Evolutionary conservation across 1,140 invertebrate species (phyloP).

Genomic region (Scaptomyza pallida): DNA sequence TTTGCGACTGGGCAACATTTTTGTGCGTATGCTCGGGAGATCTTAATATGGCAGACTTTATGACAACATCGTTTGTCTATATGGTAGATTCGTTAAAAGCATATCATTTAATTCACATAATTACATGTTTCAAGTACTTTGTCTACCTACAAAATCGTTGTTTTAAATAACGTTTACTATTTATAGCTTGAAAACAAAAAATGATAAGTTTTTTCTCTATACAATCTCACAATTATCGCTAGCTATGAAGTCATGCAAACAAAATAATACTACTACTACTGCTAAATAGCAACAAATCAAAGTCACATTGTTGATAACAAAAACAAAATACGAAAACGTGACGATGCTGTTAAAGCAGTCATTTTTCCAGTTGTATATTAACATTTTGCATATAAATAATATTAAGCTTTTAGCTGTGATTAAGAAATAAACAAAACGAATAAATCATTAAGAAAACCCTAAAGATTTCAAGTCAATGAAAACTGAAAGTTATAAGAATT

Average conservation of each 20-base stretch:
- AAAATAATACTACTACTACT: slow-evolving; percentile 1
- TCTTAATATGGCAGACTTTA: slow-evolving; percentile 51
- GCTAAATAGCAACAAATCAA: background rate
- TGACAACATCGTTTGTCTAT: slow-evolving; percentile 61
- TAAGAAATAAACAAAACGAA: background rate
- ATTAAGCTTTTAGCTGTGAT: slow-evolving; percentile 1
- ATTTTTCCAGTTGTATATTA: slow-evolving; percentile 23
- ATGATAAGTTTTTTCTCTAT: slow-evolving; percentile 22
- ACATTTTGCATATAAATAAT: slow-evolving; percentile 16
- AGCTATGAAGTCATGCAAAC: slow-evolving; percentile 36
- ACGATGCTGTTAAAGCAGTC: slow-evolving; percentile 2
- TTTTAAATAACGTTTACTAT: slow-evolving; percentile 14
- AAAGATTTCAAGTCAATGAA: slow-evolving; percentile 35
- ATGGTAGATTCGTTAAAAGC: slow-evolving; percentile 13
- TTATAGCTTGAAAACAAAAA: slow-evolving; percentile 16
- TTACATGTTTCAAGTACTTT: background rate
- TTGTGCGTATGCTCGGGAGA: slow-evolving; percentile 20
- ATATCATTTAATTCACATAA: too few species aligned
- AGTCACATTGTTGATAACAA: slow-evolving; percentile 21
- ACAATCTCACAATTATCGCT: slow-evolving; percentile 21
- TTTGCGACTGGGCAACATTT: slow-evolving; percentile 6
- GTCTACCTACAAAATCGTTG: too few species aligned
- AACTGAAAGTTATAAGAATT: slow-evolving; percentile 64
- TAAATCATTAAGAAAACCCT: slow-evolving; percentile 5
- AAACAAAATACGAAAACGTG: slow-evolving; percentile 4